Percentiles rank a stretch among this genome's conserved stretches.
phyloP scores from a whole-genome alignment of 2,113 vertebrate species.

The Etheostoma cragini region DNA sequence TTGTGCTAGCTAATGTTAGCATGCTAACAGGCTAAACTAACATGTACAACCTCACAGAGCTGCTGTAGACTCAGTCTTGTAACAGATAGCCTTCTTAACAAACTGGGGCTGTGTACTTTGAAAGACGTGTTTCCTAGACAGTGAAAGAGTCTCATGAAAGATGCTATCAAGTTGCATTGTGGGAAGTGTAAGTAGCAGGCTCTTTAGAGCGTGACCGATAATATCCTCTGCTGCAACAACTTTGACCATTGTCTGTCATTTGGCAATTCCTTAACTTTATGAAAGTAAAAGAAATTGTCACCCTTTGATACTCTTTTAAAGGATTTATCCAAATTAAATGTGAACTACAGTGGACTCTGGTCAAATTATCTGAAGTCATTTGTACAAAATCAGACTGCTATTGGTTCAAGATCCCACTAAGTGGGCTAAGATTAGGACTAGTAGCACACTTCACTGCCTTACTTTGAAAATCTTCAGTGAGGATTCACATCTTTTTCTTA shows the following conservation, averaged over 20 bases:
- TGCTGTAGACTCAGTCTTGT: too few species aligned
- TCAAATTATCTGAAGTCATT: neutral
- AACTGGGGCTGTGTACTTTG: too few species aligned
- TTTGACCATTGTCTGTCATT: neutral
- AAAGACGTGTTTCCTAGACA: too few species aligned
- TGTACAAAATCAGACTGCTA: neutral
- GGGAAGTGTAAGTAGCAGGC: neutral
- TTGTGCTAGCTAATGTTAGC: neutral
- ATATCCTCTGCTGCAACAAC: neutral
- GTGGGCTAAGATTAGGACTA: neutral
- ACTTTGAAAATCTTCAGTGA: neutral
- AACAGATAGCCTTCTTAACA: too few species aligned
- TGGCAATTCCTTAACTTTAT: neutral
- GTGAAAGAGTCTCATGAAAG: neutral
- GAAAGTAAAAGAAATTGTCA: neutral
- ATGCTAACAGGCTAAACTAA: too few species aligned
- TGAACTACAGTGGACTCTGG: neutral
- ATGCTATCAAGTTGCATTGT: neutral
- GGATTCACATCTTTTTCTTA: too few species aligned
- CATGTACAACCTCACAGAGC: too few species aligned
- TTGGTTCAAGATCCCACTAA: neutral
- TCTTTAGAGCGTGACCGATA: neutral
- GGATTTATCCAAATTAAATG: neutral
- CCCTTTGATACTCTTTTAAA: neutral
- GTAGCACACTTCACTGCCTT: constrained; percentile 5